phyloP scores from a whole-genome alignment of 2,113 vertebrate species.

The Nestor notabilis region DNA sequence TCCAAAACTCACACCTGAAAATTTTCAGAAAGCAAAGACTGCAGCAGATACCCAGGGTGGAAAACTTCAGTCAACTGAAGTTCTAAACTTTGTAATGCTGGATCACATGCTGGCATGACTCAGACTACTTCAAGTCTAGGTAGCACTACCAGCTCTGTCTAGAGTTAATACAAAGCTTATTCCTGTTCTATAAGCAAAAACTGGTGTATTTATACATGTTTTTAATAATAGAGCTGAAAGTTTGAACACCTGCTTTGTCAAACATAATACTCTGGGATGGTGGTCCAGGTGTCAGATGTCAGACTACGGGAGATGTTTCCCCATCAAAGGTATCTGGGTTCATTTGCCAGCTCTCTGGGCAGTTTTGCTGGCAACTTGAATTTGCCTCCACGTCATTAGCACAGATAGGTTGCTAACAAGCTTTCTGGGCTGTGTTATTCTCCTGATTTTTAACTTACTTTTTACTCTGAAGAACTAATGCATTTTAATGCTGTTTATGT shows the following conservation, averaged over 20 bases:
- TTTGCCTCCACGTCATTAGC: constrained; percentile 8
- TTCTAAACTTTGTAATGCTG: neutral
- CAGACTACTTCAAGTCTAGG: neutral
- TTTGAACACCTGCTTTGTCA: neutral
- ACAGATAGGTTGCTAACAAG: constrained; percentile 23
- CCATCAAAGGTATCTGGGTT: neutral
- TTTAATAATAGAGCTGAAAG: neutral
- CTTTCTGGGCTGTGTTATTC: neutral
- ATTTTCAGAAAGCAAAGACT: neutral
- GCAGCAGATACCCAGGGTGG: neutral
- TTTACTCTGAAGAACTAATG: neutral
- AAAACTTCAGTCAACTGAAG: neutral
- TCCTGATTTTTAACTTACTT: constrained; percentile 40
- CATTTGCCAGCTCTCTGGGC: neutral
- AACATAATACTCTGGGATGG: neutral
- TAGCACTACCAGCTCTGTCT: neutral
- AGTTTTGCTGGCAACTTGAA: neutral
- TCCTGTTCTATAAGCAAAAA: neutral
- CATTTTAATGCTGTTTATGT: constrained; percentile 47
- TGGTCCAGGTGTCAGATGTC: neutral
- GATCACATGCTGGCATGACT: fast-evolving
- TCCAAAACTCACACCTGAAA: neutral
- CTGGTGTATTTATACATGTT: neutral
- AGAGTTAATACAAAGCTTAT: neutral
- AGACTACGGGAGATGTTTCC: neutral